phyloP scores from a whole-genome alignment of 1,140 invertebrate genomes.

The Chionoecetes opilio region DNA sequence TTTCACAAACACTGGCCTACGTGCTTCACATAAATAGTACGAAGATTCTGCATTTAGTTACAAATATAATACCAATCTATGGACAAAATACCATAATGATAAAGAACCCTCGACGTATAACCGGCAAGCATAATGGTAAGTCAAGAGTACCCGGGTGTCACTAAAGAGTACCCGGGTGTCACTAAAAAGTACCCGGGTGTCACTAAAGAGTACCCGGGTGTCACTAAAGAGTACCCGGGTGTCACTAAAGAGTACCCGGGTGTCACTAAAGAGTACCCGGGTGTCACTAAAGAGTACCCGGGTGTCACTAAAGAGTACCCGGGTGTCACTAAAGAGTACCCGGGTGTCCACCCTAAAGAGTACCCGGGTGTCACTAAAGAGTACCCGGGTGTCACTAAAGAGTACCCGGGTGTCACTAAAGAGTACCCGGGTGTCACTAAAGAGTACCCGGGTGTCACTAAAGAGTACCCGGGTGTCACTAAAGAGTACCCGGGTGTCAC shows the following conservation, averaged over 20 bases:
- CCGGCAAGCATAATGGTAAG: background rate
- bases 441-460: constrained; percentile 91
- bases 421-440: too few relatives aligned
- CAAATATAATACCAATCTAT: too few relatives aligned
- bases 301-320: constrained; percentile 87
- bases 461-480: too few relatives aligned
- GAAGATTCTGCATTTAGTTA: too few relatives aligned
- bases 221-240: constrained; percentile 89
- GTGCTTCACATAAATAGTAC: too few relatives aligned
- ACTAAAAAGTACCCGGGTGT: constrained; percentile 89
- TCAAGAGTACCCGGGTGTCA: constrained; percentile 89
- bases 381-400: too few relatives aligned
- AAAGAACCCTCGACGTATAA: background rate
- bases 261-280: constrained; percentile 88
- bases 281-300: constrained; percentile 95
- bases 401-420: constrained; percentile 93
- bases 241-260: constrained; percentile 95
- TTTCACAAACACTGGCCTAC: too few relatives aligned
- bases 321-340: constrained; percentile 95
- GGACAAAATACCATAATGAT: too few relatives aligned
- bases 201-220: constrained; percentile 95
- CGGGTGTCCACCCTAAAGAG: too few relatives aligned
- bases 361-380: constrained; percentile 95
- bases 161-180: too few relatives aligned
- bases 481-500: constrained; percentile 90